Percentiles rank a stretch among this genome's conserved stretches.
phyloP scores from a whole-genome alignment of 2,113 vertebrate species.

The Elephantulus edwardii region DNA sequence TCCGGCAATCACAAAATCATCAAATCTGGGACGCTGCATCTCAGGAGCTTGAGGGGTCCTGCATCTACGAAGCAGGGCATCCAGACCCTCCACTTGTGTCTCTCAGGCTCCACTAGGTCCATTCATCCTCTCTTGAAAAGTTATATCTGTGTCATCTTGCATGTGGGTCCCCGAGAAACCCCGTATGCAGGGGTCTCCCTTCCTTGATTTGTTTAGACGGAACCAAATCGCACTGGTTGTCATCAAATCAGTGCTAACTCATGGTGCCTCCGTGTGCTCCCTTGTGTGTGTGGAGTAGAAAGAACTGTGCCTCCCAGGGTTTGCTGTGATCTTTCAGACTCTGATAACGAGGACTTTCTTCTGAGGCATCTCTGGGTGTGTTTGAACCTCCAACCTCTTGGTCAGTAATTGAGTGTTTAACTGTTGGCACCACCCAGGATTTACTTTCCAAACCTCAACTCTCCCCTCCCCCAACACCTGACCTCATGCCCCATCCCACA shows the following conservation, averaged over 20 bases:
- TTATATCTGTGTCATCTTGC: neutral
- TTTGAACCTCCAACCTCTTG: neutral
- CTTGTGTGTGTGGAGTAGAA: neutral
- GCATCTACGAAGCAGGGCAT: slow-evolving; percentile 40
- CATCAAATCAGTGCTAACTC: neutral
- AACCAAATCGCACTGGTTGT: neutral
- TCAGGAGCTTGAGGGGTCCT: slow-evolving; percentile 3
- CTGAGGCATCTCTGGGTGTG: neutral
- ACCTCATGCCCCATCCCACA: neutral
- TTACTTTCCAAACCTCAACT: neutral
- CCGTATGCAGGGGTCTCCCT: neutral
- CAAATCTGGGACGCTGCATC: slow-evolving; percentile 68
- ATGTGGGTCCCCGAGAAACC: slow-evolving; percentile 3
- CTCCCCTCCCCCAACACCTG: neutral
- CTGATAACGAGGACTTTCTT: neutral
- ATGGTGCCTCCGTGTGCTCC: neutral
- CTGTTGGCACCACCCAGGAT: neutral
- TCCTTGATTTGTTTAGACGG: neutral
- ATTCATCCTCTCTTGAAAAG: neutral
- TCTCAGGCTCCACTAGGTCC: neutral
- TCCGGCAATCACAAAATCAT: slow-evolving; percentile 9
- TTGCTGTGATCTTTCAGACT: neutral
- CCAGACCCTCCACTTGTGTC: neutral
- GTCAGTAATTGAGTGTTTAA: neutral
- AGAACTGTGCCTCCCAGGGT: neutral